phyloP scores from a whole-genome alignment of 2,113 vertebrate genomes.

The Onychostoma macrolepis region DNA sequence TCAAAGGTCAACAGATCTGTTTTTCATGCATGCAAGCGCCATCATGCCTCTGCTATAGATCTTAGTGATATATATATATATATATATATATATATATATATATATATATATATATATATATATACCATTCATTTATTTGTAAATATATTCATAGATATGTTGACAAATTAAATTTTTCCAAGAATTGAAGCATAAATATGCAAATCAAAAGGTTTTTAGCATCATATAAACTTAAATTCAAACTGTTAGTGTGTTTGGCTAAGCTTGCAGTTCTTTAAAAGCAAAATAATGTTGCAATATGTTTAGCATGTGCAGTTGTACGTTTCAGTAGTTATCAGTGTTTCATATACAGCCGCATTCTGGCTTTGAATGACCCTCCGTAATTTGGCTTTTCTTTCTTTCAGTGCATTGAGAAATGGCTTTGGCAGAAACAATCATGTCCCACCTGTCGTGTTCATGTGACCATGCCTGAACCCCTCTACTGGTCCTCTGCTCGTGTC shows the following conservation, averaged over 20 bases:
- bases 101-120: too few relatives aligned
- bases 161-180: too few relatives aligned
- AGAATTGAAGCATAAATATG: not conserved
- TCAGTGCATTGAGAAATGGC: constrained; percentile 67
- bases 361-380: not conserved
- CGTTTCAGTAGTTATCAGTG: not conserved
- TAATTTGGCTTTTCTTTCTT: constrained; percentile 35
- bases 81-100: not conserved
- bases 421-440: constrained; percentile 67
- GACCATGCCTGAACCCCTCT: constrained; percentile 61
- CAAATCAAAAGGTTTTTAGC: not conserved
- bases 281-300: not conserved
- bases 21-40: not conserved
- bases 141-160: too few relatives aligned
- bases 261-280: not conserved
- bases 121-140: too few relatives aligned
- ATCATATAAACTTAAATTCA: not conserved
- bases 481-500: constrained; percentile 62
- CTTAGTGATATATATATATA: not conserved
- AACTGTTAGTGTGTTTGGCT: not conserved
- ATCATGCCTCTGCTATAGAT: not conserved
- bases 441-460: constrained; percentile 57
- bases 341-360: not conserved
- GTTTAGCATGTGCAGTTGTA: not conserved
- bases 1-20: not conserved